These are phyloP conservation scores for Drosophila pandora DNA, from an alignment of 1,140 invertebrate genomes.

Conservation along the genomic window DNA sequence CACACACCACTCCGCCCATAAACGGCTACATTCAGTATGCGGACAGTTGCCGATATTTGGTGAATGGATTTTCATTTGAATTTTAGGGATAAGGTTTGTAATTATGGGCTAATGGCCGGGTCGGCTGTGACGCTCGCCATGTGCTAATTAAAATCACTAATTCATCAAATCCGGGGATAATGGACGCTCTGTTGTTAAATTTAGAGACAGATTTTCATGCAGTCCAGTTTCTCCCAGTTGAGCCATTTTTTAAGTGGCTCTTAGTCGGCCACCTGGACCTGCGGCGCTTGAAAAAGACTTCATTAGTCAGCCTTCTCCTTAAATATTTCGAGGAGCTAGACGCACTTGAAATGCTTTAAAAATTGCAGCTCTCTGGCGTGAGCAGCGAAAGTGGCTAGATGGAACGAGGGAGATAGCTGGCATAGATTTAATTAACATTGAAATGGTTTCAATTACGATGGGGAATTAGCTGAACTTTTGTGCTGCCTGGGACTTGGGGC, in stretches of 20 bases:
- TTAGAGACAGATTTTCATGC: too few relatives aligned
- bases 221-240: neutral
- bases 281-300: slow-evolving; percentile 32
- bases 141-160: slow-evolving; percentile 3
- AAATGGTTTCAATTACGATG: slow-evolving; percentile 58
- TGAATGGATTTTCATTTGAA: slow-evolving; percentile 21
- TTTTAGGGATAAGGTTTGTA: slow-evolving; percentile 10
- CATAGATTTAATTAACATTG: slow-evolving; percentile 59
- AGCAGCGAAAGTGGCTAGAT: neutral
- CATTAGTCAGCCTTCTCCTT: slow-evolving; percentile 31
- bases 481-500: slow-evolving; percentile 14
- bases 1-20: slow-evolving; percentile 4
- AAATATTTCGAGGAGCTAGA: slow-evolving; percentile 20
- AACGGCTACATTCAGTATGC: slow-evolving; percentile 3
- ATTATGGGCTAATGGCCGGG: slow-evolving; percentile 16
- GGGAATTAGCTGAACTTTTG: slow-evolving; percentile 39
- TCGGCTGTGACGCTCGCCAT: neutral
- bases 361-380: slow-evolving; percentile 7
- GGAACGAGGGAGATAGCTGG: slow-evolving; percentile 11
- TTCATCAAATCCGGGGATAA: neutral
- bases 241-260: neutral
- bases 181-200: neutral
- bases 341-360: slow-evolving; percentile 30
- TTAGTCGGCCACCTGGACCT: slow-evolving; percentile 11
- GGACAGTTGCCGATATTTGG: slow-evolving; percentile 10